phyloP scores from a whole-genome alignment of 2,797 vertebrate genomes.

The Echiichthys vipera region DNA sequence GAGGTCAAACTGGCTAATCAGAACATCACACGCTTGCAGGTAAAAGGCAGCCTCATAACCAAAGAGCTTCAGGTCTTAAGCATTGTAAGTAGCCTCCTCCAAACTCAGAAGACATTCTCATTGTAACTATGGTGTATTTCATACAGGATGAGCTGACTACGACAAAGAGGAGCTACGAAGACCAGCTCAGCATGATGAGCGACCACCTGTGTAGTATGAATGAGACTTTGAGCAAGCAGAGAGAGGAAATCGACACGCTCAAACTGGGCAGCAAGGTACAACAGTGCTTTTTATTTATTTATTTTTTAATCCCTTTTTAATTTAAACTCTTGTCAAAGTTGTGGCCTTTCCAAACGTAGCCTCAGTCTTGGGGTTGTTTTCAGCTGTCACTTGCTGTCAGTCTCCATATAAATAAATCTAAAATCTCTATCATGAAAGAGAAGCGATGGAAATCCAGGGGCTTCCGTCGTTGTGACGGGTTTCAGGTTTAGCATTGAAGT shows the following conservation, averaged over 20 bases:
- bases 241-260: conserved; percentile 96
- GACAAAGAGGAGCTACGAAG: conserved; percentile 98
- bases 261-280: conserved; percentile 94
- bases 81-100: neutral
- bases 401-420: conserved; percentile 8
- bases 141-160: conserved; percentile 94
- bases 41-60: conserved; percentile 60
- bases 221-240: conserved; percentile 96
- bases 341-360: neutral
- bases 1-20: conserved; percentile 92
- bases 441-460: neutral
- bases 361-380: conserved; percentile 15
- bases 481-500: conserved; percentile 32
- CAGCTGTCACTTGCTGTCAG: conserved; percentile 19
- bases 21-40: conserved; percentile 95
- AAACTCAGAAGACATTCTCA: neutral
- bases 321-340: neutral
- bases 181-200: conserved; percentile 99
- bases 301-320: too few species aligned
- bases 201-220: conserved; percentile 99
- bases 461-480: conserved; percentile 17
- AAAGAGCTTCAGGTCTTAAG: conserved; percentile 33
- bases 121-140: conserved; percentile 7
- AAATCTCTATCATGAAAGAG: neutral
- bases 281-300: neutral